Base-by-base conservation (phyloP, 1,140 invertebrate species). In the Andrena cerasifolii region DNA sequence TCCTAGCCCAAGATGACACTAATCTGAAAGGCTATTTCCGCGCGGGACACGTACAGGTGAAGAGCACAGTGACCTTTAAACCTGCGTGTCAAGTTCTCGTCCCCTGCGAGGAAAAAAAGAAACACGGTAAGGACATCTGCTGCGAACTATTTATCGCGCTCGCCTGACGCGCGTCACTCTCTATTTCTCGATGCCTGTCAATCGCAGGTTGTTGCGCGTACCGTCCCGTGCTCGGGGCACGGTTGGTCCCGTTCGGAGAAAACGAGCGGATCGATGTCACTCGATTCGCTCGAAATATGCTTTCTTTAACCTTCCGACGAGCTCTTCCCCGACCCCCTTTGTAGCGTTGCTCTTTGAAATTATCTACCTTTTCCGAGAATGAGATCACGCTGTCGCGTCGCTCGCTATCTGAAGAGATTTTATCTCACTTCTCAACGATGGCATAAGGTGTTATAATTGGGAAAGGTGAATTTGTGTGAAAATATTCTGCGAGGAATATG, bases 101-200 rank as follows among this genome's bases (percentile, higher is more conserved):
- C 14, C 18, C 63, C 18, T 8, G 8, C 36, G 58, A 31, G 12
- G 26, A 54, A n/a, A 79, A 66, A 79, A n/a, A 79, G 61, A 79
- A 58, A 75, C 31, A 70, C 63, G 82, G 82, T 84, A 84, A 84
- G 65, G 53, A 70, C 33, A 71, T 65, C 18, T 36, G 24, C 18
- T 24, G 26, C 24, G n/a, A 33, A n/a, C 4, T 31, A 49, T 58
- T 59, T 59, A 36, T 45, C 24, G 18, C 21, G 18, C 49, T 2
- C 6, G 3, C 26, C 36, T 43, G 12, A 16, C 47, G 31, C 45
- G 12, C 47, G 54, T 26, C 21, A 45, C 33, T 6, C 66, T 21
- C 18, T 56, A 43, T 80, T 75, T 45, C 40, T 51, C 1, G 28
- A 67, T 47, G 51, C n/a, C 54, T 67, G 62, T 80, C 68, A 80